Evolutionary conservation across 2,797 vertebrate genomes (phyloP).

Genomic region (Takifugu rubripes): DNA sequence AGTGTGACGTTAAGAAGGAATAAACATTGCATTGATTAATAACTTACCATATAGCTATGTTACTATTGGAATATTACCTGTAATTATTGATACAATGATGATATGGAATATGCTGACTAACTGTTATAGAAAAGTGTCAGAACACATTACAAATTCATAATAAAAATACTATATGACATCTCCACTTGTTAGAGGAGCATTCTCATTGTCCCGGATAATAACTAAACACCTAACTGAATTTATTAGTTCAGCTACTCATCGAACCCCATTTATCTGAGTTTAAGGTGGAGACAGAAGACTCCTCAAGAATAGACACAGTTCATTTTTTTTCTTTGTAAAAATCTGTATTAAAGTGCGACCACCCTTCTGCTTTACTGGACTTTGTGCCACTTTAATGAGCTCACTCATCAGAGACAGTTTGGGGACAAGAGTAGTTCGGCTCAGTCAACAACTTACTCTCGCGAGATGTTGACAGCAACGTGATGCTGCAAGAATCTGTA

Average conservation of each 20-base stretch:
- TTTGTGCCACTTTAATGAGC: constrained; percentile 12
- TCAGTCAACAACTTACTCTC: not conserved
- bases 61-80: constrained; percentile 73
- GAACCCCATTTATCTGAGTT: not conserved
- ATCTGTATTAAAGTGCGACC: not conserved
- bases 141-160: constrained; percentile 81
- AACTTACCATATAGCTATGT: constrained; percentile 78
- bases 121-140: constrained; percentile 77
- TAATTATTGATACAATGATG: constrained; percentile 75
- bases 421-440: too few species aligned
- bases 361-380: constrained; percentile 16
- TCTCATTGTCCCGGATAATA: not conserved
- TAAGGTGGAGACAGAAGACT: not conserved
- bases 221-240: too few species aligned
- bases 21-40: constrained; percentile 78
- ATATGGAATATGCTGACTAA: constrained; percentile 75
- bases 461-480: not conserved
- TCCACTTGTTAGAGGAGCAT: constrained; percentile 30
- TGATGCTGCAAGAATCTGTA: not conserved
- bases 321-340: not conserved
- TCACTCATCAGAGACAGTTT: not conserved
- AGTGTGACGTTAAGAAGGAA: constrained; percentile 81
- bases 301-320: not conserved
- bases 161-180: constrained; percentile 81
- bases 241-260: not conserved